Evolutionary conservation across 1,140 invertebrate species (phyloP).

Genomic region (Camponotus pennsylvanicus): DNA sequence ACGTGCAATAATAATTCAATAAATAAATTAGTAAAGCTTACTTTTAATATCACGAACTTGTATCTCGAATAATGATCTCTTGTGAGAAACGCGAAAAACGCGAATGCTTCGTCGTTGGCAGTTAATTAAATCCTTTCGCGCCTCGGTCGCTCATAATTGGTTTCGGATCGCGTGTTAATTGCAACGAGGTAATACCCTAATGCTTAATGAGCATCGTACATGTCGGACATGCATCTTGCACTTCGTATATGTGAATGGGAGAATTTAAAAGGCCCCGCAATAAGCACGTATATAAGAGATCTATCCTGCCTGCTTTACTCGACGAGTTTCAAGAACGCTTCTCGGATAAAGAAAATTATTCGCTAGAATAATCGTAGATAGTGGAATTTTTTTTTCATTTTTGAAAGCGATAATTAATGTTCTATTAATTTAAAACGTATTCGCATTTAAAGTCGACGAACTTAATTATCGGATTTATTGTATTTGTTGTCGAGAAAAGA

Average conservation of each 20-base stretch:
- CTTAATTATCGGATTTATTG: not conserved
- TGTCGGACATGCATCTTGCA: slow-evolving; percentile 24
- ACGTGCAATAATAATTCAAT: not conserved
- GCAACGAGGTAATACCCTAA: slow-evolving; percentile 19
- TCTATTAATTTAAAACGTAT: not conserved
- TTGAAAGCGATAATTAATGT: not conserved
- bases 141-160: slow-evolving; percentile 35
- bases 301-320: not conserved
- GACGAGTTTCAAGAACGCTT: not conserved
- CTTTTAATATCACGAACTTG: not conserved
- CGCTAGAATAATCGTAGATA: not conserved
- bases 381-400: not conserved
- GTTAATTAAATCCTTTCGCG: slow-evolving; percentile 47
- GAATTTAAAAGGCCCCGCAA: not conserved
- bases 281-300: not conserved
- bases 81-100: slow-evolving; percentile 12
- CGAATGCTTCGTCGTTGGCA: not conserved
- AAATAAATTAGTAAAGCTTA: too few relatives aligned
- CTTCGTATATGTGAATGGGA: not conserved
- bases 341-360: not conserved
- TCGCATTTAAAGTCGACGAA: not conserved
- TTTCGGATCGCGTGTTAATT: slow-evolving; percentile 42
- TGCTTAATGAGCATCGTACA: slow-evolving; percentile 12
- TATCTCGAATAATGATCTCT: not conserved
- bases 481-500: not conserved